Conservation (phyloP, 1,140 invertebrate genomes). For the Pygmarrhopalites habei region DNA sequence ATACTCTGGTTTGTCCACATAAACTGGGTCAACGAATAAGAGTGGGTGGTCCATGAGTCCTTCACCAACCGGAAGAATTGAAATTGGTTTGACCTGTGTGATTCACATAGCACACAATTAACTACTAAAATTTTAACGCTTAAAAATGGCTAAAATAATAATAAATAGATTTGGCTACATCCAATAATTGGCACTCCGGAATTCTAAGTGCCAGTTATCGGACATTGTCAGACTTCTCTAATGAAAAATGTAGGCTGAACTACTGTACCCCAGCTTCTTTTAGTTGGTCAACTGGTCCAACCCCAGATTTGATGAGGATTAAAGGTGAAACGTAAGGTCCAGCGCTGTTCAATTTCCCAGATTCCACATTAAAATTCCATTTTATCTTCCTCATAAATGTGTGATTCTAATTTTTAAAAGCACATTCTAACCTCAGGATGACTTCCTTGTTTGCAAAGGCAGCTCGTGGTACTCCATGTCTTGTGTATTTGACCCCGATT, state of each 20-base stretch:
- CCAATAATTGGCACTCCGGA: too few species aligned
- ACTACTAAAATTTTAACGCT: too few species aligned
- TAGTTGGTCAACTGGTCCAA: conserved; percentile 7
- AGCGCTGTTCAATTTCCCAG: too few species aligned
- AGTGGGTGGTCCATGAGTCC: background rate
- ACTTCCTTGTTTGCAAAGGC: conserved; percentile 18
- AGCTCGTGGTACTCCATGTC: background rate
- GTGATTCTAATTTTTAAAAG: too few species aligned
- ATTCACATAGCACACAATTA: too few species aligned
- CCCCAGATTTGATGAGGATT: conserved; percentile 14
- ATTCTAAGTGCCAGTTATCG: too few species aligned
- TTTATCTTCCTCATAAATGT: too few species aligned
- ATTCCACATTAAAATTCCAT: too few species aligned
- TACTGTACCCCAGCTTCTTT: background rate
- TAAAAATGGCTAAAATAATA: too few species aligned
- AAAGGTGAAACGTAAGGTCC: conserved; percentile 9
- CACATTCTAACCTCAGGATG: conserved; percentile 11
- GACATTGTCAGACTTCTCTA: too few species aligned
- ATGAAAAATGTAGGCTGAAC: background rate
- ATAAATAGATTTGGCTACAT: background rate
- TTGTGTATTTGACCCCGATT: conserved; percentile 10
- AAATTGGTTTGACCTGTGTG: background rate
- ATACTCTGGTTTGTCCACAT: background rate
- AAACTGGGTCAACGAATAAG: background rate
- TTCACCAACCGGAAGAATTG: background rate